phyloP scores from a whole-genome alignment of 2,888 invertebrate genomes.

The Pterostichus niger region DNA sequence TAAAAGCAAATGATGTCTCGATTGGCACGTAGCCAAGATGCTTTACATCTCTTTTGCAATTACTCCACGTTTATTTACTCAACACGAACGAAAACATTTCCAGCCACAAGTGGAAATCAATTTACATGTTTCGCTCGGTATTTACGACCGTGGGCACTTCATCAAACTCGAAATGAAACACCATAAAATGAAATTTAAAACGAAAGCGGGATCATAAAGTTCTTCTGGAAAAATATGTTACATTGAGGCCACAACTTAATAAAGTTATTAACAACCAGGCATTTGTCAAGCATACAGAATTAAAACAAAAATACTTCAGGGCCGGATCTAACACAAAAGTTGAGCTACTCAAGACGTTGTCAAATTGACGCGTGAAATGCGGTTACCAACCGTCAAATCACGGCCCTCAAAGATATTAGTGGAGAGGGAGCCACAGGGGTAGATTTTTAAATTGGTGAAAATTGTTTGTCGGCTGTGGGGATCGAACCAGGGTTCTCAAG shows the following conservation, averaged over 20 bases:
- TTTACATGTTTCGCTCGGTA: constrained; percentile 35
- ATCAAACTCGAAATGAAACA: constrained; percentile 50
- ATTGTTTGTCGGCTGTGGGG: no score
- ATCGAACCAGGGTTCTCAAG: no score
- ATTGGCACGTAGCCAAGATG: constrained; percentile 44
- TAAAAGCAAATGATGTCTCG: constrained; percentile 53
- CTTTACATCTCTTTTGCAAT: constrained; percentile 39
- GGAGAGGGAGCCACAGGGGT: no score
- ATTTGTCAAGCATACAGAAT: constrained; percentile 60
- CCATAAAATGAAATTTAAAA: constrained; percentile 55
- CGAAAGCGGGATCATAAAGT: constrained; percentile 52
- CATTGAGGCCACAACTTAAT: constrained; percentile 64
- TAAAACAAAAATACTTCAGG: neutral
- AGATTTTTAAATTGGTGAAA: no score
- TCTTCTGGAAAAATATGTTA: constrained; percentile 15
- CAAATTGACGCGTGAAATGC: no score
- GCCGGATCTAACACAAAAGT: no score
- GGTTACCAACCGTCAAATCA: no score
- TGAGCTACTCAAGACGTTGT: no score
- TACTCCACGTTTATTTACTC: constrained; percentile 46
- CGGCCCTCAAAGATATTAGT: no score
- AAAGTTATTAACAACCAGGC: constrained; percentile 61
- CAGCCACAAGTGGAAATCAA: constrained; percentile 52
- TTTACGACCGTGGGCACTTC: constrained; percentile 29
- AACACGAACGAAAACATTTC: constrained; percentile 32